Evolutionary conservation across 2,113 vertebrate species (phyloP).

Genomic region (Hippoglossus stenolepis): DNA sequence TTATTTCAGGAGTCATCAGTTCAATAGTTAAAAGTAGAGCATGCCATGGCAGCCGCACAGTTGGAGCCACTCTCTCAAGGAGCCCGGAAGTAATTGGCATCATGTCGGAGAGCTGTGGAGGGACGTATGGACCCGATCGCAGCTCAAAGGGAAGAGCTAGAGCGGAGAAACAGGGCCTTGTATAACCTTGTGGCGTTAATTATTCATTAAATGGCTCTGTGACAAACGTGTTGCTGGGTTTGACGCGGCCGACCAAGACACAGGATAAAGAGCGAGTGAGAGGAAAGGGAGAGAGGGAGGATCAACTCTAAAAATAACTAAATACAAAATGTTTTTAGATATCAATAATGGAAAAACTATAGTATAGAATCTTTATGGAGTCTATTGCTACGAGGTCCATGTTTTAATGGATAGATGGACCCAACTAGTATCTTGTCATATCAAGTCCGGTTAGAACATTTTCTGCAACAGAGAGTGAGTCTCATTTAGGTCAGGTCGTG

Average conservation of each 20-base stretch:
- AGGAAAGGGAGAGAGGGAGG: neutral
- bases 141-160: constrained; percentile 40
- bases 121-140: constrained; percentile 29
- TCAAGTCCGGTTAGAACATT: too few relatives aligned
- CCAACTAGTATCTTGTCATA: too few relatives aligned
- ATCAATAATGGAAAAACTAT: neutral
- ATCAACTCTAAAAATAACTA: neutral
- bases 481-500: too few relatives aligned
- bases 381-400: too few relatives aligned
- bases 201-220: constrained; percentile 46
- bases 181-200: constrained; percentile 52
- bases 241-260: neutral
- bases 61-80: constrained; percentile 25
- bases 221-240: constrained; percentile 23
- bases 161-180: constrained; percentile 33
- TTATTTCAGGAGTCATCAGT: constrained; percentile 59
- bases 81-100: constrained; percentile 59
- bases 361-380: too few relatives aligned
- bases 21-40: constrained; percentile 49
- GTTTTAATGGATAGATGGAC: too few relatives aligned
- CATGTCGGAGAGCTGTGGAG: constrained; percentile 27
- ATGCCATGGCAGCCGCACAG: neutral
- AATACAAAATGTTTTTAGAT: neutral
- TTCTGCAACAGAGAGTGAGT: too few relatives aligned
- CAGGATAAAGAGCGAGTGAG: neutral